Percentiles rank a stretch among this genome's conserved stretches.
These are phyloP conservation scores for Lasius platythorax DNA, from an alignment of 2,888 invertebrate species.

Conservation along the genomic window DNA sequence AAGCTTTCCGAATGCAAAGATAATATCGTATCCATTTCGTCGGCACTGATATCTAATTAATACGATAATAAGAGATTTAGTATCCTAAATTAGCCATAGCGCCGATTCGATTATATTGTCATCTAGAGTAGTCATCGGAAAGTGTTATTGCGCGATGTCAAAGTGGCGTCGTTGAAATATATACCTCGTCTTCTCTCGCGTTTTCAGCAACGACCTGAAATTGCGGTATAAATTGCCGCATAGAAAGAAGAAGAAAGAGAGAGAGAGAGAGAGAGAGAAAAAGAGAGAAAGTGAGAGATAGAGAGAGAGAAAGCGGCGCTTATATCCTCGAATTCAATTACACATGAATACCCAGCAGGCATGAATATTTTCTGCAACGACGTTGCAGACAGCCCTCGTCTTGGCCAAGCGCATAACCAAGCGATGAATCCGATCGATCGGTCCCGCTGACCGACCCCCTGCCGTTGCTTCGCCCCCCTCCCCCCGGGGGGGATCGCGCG, in stretches of 20 bases:
- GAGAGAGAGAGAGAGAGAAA: not conserved
- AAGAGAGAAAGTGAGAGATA: not conserved
- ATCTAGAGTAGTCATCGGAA: not conserved
- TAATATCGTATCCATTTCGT: not conserved
- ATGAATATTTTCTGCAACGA: constrained; percentile 55
- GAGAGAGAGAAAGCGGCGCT: constrained; percentile 21
- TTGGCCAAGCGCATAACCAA: constrained; percentile 26
- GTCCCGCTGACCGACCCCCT: constrained; percentile 23
- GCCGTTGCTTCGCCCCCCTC: too few species aligned
- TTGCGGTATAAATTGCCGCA: constrained; percentile 51
- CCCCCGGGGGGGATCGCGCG: not conserved
- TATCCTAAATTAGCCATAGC: not conserved
- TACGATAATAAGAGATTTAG: not conserved
- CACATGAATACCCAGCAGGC: constrained; percentile 43
- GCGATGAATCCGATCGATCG: constrained; percentile 52
- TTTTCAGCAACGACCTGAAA: constrained; percentile 42
- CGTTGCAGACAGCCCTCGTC: constrained; percentile 44
- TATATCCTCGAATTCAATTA: constrained; percentile 55
- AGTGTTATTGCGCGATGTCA: not conserved
- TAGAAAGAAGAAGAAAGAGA: constrained; percentile 29
- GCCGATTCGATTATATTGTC: not conserved
- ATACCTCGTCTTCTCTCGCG: not conserved
- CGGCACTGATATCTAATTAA: constrained; percentile 3
- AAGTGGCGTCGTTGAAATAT: constrained; percentile 21
- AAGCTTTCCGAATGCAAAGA: constrained; percentile 1